These are phyloP conservation scores for Sorex araneus DNA, from an alignment of 2,113 vertebrate genomes.

Conservation along the genomic window DNA sequence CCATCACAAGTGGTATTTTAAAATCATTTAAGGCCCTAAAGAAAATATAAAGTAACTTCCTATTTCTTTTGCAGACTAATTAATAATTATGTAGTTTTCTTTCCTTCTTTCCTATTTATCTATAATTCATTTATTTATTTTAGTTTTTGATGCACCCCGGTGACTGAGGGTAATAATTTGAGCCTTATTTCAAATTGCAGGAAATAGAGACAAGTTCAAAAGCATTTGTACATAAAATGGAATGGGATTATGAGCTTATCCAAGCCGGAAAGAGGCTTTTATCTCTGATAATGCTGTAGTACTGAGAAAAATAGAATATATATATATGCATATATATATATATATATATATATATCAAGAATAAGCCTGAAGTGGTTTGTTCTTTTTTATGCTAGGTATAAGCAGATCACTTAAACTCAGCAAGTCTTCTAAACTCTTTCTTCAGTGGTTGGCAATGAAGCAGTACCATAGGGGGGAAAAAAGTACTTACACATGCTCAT, in stretches of 20 bases:
- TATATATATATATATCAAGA: too few relatives aligned
- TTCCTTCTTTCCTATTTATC: too few relatives aligned
- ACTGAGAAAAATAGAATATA: slow-evolving; percentile 32
- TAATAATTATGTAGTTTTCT: slow-evolving; percentile 12
- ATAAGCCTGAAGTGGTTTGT: background rate
- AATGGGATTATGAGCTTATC: slow-evolving; percentile 63
- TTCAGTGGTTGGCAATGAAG: background rate
- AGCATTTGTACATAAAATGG: slow-evolving; percentile 55
- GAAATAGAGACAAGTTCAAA: slow-evolving; percentile 58
- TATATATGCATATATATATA: too few relatives aligned
- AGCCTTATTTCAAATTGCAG: slow-evolving; percentile 58
- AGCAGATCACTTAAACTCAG: background rate
- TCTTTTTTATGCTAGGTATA: background rate
- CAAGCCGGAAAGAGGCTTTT: slow-evolving; percentile 56
- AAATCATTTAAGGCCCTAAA: background rate
- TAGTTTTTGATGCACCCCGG: background rate
- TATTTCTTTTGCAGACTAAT: background rate
- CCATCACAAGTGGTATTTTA: background rate
- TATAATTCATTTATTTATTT: background rate
- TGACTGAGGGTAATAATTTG: slow-evolving; percentile 35
- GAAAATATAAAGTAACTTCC: background rate
- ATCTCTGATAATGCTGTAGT: slow-evolving; percentile 45
- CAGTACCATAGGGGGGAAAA: background rate
- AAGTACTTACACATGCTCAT: background rate
- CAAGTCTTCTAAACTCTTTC: slow-evolving; percentile 2